Conservation (phyloP, 2,797 vertebrate genomes). For the Poeciliopsis presidionis region DNA sequence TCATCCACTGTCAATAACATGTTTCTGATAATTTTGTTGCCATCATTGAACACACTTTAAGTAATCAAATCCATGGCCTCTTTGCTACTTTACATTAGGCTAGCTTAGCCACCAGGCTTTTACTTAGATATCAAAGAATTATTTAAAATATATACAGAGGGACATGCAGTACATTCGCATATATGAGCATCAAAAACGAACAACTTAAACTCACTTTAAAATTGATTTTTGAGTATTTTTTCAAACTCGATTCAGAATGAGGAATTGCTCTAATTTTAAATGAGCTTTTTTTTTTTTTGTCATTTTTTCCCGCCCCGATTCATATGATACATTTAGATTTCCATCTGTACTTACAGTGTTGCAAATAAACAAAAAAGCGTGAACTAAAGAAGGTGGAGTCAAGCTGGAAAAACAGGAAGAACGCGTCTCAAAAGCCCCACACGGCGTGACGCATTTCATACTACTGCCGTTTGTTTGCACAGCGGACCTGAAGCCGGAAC, state of each 20-base stretch:
- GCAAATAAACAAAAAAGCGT: background rate
- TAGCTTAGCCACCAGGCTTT: too few relatives aligned
- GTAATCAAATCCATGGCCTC: background rate
- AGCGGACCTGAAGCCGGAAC: background rate
- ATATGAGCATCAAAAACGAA: too few relatives aligned
- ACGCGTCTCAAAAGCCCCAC: background rate
- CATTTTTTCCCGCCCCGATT: background rate
- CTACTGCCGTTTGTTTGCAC: background rate
- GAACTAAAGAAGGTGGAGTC: background rate
- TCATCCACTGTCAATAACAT: background rate
- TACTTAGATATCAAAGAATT: too few relatives aligned
- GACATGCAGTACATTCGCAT: too few relatives aligned
- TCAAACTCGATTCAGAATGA: too few relatives aligned
- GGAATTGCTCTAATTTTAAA: background rate
- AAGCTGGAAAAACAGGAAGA: conserved; percentile 47
- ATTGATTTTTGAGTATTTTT: too few relatives aligned
- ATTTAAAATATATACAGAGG: too few relatives aligned
- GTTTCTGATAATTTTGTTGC: background rate
- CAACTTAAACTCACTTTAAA: too few relatives aligned
- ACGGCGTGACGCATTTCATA: background rate
- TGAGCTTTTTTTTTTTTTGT: background rate
- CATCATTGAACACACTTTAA: background rate
- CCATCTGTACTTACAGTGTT: background rate
- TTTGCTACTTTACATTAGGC: background rate
- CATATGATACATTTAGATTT: background rate